Base-by-base conservation (phyloP, 2,113 vertebrate species). In the Gila orcuttii region DNA sequence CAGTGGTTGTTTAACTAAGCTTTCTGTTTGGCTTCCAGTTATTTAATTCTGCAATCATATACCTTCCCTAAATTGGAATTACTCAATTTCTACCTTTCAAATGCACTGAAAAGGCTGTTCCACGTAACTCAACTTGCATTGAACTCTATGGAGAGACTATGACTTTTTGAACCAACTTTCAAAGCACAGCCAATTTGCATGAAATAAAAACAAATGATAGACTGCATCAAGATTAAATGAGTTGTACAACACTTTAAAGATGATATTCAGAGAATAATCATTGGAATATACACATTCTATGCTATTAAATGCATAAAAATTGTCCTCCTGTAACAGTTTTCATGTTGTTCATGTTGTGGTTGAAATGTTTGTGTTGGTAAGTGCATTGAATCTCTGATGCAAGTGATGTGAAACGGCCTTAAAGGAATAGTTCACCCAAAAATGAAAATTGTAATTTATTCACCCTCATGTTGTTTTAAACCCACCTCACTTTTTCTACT, bases 1-100 rank as follows among this genome's bases (percentile, higher is more conserved):
- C n/a, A 50, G 31, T 81, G 59, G 59, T 81, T 47, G 25, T 66
- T 81, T 81, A 47, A 66, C 39, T 47, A 80, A 21, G 15, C 60
- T 50, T 81, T 80, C 25, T 6, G 11, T 21, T 64, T 66, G 39
- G 17, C 17, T 33, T 31, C 36, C 60, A 21, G 31, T 75, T 77
- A 52, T 77, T 55, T 11, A 55, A 77, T 52, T 55, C 31, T 28
- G 19, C 31, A 19, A 31, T 19, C 28, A 55, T 19, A 77, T 33
- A 3, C 25, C 4, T 77, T 55, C 31, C 3, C 6, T 11, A 55
- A 15, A 21, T 52, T 50, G 15, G 6, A 21, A 77, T 77, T 5
- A 55, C 75, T 55, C 8, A 21, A 21, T 55, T 77, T 52, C 8
- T 77, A 19, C 25, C 15, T 31, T 52, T 77, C 45, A 55, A 15